Base-by-base conservation (phyloP, 1,140 invertebrate species). In the Lanistes nyassanus region DNA sequence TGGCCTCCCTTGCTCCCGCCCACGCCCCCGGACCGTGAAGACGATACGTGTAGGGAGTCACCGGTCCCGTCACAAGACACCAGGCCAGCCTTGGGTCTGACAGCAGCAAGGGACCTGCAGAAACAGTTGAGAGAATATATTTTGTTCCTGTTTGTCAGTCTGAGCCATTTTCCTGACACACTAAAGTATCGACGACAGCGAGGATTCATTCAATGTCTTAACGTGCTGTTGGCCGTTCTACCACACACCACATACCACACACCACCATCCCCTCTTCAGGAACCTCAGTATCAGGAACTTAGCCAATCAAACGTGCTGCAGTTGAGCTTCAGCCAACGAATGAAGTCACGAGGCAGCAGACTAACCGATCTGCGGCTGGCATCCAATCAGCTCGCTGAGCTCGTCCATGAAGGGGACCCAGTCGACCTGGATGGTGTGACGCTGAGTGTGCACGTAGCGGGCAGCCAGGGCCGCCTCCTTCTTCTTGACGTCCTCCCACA, bases 21-120 rank as follows among this genome's bases (percentile, higher is more conserved):
- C 91, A 91, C 7, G 72, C 62, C 37, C 88, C 79, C 16, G 90
- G 89, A 11, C 91, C 91, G 37, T 69, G 37, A 26, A 91, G 78
- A 66, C 91, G 81, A 77, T 90, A 92, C 73, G 89, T 90, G 80
- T 91, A 92, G 1, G 91, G 89, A 1, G 88, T 81, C 73, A 85
- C 87, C 0, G 89, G 85, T 0, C 90, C 90, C 69, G 88, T 84
- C 19, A 89, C 79, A 34, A 85, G 79, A 3, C 80, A 80, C 51
- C 78, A 83, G 16, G 85, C 88, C n/a, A 91, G 79, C 9, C 70
- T 74, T 2, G 87, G 89, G 76, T 90, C 89, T n/a, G 58, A 81
- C 21, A 23, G 21, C 13, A 66, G 26, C n/a, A 74, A 39, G 1
- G 19, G 13, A 34, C 29, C 72, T 74, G 72, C 3, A 51, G 29